Base-by-base conservation (phyloP, 2,113 vertebrate species). In the Silurus glanis region DNA sequence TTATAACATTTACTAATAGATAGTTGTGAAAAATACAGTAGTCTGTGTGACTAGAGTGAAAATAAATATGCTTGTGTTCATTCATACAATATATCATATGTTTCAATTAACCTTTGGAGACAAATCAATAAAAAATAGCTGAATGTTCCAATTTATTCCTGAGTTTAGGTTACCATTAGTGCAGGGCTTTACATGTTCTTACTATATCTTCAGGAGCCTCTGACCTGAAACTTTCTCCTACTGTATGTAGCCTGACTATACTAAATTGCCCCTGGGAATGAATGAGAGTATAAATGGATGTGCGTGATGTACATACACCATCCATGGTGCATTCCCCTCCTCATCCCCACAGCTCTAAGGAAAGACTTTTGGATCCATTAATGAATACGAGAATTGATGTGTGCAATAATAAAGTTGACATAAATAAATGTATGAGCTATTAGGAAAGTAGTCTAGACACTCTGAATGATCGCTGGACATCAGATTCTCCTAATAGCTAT, bases 1-100 rank as follows among this genome's bases (percentile, higher is more conserved):
- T 51, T 25, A 78, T 76, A 76, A 55, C 74, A 76, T 76, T 23
- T 23, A 55, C 23, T 76, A 7, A 78, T 78, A 56, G 13, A 78
- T 28, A 8, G 4, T 51, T 23, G 1, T 37, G 0, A 19, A 47
- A 8, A 19, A 19, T 19, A 45, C 28, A 19, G 16, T 47, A 47
- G 16, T 37, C 2, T 71, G 64, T 58, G 61, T 7, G 23, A 62
- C 37, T 37, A 62, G 21, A 62, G 21, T 23, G 61, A 8, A 64
- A 25, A n/a, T 25, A 25, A 8, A 64, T 64, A 25, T n/a, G 62
- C 9, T 25, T n/a, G 14, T 28, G 67, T 45, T 13, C 9, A 9
- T 21, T 74, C 9, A 23, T 74, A 10, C 4, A 74, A 76, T 25
- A 55, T n/a, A 21, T 53, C 5, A 76, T 13, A 55, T 7, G n/a